Percentiles rank a stretch among this genome's conserved stretches.
Evolutionary conservation across 2,888 invertebrate genomes (phyloP).

Genomic region (Shargacucullia verbasci): DNA sequence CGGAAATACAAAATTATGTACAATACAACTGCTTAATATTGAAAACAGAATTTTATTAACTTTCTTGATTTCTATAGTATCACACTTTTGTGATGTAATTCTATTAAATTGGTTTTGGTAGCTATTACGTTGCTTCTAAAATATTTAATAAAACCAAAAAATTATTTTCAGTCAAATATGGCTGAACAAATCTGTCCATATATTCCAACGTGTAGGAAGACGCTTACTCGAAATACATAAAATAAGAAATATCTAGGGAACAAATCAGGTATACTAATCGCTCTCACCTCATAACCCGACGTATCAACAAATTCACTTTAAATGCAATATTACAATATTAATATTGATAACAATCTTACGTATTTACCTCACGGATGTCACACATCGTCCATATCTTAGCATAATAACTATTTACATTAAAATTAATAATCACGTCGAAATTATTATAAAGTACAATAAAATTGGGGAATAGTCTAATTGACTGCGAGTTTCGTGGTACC

Average conservation of each 20-base stretch:
- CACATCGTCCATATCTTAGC: slow-evolving; percentile 80
- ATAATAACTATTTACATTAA: slow-evolving; percentile 76
- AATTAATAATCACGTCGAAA: slow-evolving; percentile 78
- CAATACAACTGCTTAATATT: too few relatives aligned
- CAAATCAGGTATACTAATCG: slow-evolving; percentile 70
- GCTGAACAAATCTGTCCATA: slow-evolving; percentile 49
- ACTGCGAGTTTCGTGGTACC: slow-evolving; percentile 79
- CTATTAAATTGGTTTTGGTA: background rate
- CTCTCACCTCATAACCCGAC: slow-evolving; percentile 72
- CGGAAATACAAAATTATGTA: slow-evolving; percentile 4
- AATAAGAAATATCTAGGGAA: slow-evolving; percentile 79
- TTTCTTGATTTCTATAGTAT: background rate
- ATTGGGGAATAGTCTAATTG: slow-evolving; percentile 86
- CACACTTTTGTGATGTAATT: too few relatives aligned
- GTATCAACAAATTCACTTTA: slow-evolving; percentile 80
- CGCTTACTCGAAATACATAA: slow-evolving; percentile 79
- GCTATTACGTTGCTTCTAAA: background rate
- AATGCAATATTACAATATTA: slow-evolving; percentile 76
- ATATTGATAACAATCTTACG: slow-evolving; percentile 87
- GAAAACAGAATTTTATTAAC: background rate
- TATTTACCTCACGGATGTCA: slow-evolving; percentile 85
- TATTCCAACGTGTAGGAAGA: slow-evolving; percentile 75
- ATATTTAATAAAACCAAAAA: slow-evolving; percentile 2
- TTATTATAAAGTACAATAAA: slow-evolving; percentile 77
- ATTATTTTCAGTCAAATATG: slow-evolving; percentile 45